Evolutionary conservation across 2,113 vertebrate genomes (phyloP).

Genomic region (Paedocypris sp.): DNA sequence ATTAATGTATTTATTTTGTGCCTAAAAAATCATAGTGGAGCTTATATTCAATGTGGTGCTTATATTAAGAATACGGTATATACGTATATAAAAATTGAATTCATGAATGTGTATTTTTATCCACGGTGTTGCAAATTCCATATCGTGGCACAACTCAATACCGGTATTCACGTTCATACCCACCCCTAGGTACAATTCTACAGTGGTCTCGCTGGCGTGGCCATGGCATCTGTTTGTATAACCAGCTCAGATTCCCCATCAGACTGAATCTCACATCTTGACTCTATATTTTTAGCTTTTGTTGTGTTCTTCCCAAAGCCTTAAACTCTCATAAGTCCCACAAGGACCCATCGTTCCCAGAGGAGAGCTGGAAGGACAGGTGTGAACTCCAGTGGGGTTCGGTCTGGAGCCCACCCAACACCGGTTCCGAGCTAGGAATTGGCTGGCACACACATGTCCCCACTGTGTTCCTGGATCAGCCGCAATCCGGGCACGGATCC

Average conservation of each 20-base stretch:
- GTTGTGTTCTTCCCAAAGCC: not conserved
- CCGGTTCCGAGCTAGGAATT: slow-evolving; percentile 21
- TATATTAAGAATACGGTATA: too few relatives aligned
- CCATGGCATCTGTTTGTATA: not conserved
- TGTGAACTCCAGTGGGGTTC: slow-evolving; percentile 24
- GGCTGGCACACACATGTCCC: slow-evolving; percentile 30
- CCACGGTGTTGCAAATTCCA: too few relatives aligned
- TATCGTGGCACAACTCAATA: too few relatives aligned
- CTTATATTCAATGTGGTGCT: too few relatives aligned
- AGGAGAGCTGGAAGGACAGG: slow-evolving; percentile 26
- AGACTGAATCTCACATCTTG: not conserved
- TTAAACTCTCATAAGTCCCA: not conserved
- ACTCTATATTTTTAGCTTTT: not conserved
- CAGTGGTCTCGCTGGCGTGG: not conserved
- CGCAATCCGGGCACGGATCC: slow-evolving; percentile 21
- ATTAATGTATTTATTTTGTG: too few relatives aligned
- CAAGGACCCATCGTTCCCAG: not conserved
- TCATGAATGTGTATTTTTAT: too few relatives aligned
- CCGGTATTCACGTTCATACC: too few relatives aligned
- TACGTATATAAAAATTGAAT: too few relatives aligned
- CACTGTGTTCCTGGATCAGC: slow-evolving; percentile 21
- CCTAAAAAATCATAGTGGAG: too few relatives aligned
- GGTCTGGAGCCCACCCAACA: slow-evolving; percentile 28
- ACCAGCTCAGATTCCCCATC: not conserved
- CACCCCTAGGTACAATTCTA: not conserved